Evolutionary conservation across 1,140 invertebrate genomes (phyloP), one percentile per base, ranked within the genome.

Genomic region (Pteromalus puparum): DNA sequence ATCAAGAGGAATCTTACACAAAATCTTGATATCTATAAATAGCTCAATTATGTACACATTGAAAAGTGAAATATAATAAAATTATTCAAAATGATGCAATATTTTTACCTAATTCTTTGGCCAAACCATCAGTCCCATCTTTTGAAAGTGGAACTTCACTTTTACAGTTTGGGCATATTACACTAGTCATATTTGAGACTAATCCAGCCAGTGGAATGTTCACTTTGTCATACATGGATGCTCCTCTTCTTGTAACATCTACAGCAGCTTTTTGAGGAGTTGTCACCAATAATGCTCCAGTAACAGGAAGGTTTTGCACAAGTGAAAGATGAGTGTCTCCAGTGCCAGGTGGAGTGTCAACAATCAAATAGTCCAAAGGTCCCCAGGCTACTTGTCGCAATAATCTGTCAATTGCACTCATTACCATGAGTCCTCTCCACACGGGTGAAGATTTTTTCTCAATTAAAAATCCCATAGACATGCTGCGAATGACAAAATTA

Each of bases 361-460:
- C 94, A 10, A 98, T 92, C 46, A 98, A 93, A 90, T 96, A 95
- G 93, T 98, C 97, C 61, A 97, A 93, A 1, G 95, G 94, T 7
- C 94, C 95, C 97, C 97, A 98, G 67, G 95, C 93, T 42, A 98
- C 97, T 88, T 98, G 96, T 84, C 96, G 93, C 2, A 98, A 93
- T 26, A 99, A 91, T 88, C 96, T 96, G 81, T 98, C 96, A 70
- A 99, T 91, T 1, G 98, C 98, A 87, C 96, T 97, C 98, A 99
- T 99, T 18, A 99, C 98, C 95, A 99, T 97, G 6, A 98, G 94
- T 0, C 98, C 98, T 87, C 98, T 93, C 98, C 97, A 98, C 34
- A 98, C 95, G 12, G 98, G 95, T 0, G 98, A 95, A 68, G 95
- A 94, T 87, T 96, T 95, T 87, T 97, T 94, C 10, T 96, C 95